Base-by-base conservation (phyloP, 2,888 invertebrate species). In the Eugnorisma glareosa region DNA sequence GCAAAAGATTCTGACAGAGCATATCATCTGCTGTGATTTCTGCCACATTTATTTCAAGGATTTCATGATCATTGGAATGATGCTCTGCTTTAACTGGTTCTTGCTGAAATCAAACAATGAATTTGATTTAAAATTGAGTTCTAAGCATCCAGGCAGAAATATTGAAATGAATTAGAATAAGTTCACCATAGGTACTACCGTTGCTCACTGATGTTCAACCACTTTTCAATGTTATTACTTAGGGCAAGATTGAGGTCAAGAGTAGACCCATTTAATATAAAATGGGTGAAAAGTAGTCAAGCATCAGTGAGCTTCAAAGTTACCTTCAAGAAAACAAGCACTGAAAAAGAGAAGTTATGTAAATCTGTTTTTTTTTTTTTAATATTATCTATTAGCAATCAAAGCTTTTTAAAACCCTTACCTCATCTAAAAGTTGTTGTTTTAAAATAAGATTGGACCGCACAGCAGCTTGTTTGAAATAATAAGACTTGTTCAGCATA, bases 381-480 rank as follows among this genome's bases (percentile, higher is more conserved):
- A 15, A 28, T 70, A 40, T 24, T 28, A 28, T 40, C n/a, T n/a
- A n/a, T n/a, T n/a, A n/a, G n/a, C n/a, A n/a, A n/a, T n/a, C n/a
- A n/a, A n/a, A n/a, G n/a, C 4, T 59, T 40, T 40, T 48, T 61
- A 51, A 73, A 64, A 70, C 78, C 75, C 75, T 85, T 88, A 93
- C 93, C 92, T 93, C 83, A 88, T 83, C 89, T 61, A 90, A 87
- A 79, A 91, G 85, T 82, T 96, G 95, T 77, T 95, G 94, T 85
- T 93, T 94, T 70, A 97, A 87, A 87, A 96, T 92, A n/a, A 89
- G 89, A 91, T 97, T 94, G 1, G 96, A 96, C 66, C 94, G 92
- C 24, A 95, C 90, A 64, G 95, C 95, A 67, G 94, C 92, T 92
- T 96, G 96, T 89, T 97, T 97, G 86, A 97, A 97, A 80, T 93